Evolutionary conservation across 1,140 invertebrate species (phyloP), one percentile per base, ranked within the genome.

Genomic region (Sycophaga agraensis): DNA sequence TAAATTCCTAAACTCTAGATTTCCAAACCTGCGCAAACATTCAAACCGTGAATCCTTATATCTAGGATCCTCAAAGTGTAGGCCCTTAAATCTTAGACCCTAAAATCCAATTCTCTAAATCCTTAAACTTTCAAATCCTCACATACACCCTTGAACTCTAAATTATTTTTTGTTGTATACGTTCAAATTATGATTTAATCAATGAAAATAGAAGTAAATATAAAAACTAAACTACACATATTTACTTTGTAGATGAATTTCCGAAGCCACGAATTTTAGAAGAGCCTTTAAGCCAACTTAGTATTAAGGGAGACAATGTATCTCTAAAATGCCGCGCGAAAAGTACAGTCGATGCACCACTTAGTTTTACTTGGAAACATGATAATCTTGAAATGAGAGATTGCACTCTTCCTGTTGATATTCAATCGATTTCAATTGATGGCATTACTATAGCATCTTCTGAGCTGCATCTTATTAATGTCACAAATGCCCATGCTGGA

Each of bases 181-280:
- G n/a, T n/a, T n/a, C n/a, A n/a, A n/a, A n/a, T n/a, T n/a, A n/a
- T n/a, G n/a, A n/a, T n/a, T n/a, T n/a, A n/a, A n/a, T n/a, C n/a
- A n/a, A n/a, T n/a, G n/a, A n/a, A n/a, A n/a, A n/a, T n/a, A n/a
- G n/a, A n/a, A n/a, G n/a, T n/a, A n/a, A n/a, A n/a, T n/a, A n/a
- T n/a, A n/a, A n/a, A n/a, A n/a, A n/a, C n/a, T n/a, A n/a, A n/a
- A n/a, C n/a, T n/a, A n/a, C n/a, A n/a, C n/a, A 53, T 45, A 39
- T 28, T 64, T 66, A 35, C 56, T 56, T 65, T 73, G 54, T 66
- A 87, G 87, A 85, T 67, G 89, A 92, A 72, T 91, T 89, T 65
- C 91, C 93, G 8, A 95, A 93, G 75, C 95, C 95, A 0, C 84
- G 87, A 59, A 88, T 97, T 37, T 84, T 88, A 7, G 86, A 91